Conservation (phyloP, 2,888 invertebrate genomes). For the Taphrorychus bicolor region DNA sequence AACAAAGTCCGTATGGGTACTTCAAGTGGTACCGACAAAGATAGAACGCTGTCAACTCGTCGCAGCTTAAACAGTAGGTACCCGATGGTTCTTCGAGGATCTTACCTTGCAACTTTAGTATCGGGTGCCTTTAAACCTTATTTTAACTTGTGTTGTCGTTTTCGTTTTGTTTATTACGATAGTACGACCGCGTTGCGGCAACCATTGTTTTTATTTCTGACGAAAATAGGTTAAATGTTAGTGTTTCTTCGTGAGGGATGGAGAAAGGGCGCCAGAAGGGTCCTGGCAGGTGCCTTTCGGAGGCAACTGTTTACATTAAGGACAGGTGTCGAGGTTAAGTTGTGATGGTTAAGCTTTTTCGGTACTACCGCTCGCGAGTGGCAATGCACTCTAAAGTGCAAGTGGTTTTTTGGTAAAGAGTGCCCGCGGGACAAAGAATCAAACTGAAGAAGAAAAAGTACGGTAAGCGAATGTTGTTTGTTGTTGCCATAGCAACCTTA, state of each 20-base stretch:
- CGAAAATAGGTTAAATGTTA: no score
- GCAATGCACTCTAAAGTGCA: not conserved
- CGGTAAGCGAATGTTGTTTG: constrained; percentile 23
- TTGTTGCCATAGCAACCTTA: not conserved
- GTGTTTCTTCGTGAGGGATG: not conserved
- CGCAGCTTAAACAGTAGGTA: constrained; percentile 18
- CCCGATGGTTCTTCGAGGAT: constrained; percentile 26
- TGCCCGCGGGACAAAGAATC: not conserved
- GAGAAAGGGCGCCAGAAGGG: not conserved
- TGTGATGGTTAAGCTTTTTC: not conserved
- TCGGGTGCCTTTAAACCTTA: constrained; percentile 32
- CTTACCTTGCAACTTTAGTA: constrained; percentile 34
- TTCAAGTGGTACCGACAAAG: constrained; percentile 20
- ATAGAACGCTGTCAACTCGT: constrained; percentile 9
- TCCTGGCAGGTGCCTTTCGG: not conserved
- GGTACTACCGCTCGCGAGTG: not conserved
- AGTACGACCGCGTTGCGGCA: no score
- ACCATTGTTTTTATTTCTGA: no score
- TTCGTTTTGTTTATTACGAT: constrained; percentile 18
- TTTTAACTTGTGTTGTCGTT: constrained; percentile 4
- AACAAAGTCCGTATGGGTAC: not conserved
- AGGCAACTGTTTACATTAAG: not conserved
- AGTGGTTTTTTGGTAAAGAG: constrained; percentile 4
- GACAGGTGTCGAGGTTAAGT: constrained; percentile 11
- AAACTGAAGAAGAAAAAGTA: constrained; percentile 41